phyloP scores from a whole-genome alignment of 92 coral and sea anemone species.

The Umimayanthus kanabou region DNA sequence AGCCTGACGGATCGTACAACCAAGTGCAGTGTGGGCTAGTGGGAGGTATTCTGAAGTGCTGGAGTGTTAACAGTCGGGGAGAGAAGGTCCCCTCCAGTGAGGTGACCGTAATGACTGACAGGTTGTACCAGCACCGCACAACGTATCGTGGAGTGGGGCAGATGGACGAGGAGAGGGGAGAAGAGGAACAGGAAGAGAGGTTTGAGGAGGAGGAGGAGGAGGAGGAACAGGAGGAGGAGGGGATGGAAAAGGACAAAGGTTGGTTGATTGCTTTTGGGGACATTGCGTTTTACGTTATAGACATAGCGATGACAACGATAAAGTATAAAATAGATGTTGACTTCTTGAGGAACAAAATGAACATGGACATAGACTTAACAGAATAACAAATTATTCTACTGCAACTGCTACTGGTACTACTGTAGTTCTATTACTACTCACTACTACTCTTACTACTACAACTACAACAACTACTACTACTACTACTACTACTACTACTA shows the following conservation, averaged over 20 bases:
- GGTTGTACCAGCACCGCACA: background rate
- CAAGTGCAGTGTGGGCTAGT: conserved; percentile 62
- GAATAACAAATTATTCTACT: too few species aligned
- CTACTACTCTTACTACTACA: too few species aligned
- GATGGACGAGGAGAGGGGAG: background rate
- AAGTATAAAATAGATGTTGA: background rate
- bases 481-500: background rate
- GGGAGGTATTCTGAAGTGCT: conserved; percentile 46
- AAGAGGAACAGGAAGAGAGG: conserved; percentile 21
- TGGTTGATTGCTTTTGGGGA: background rate
- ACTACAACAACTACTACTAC: too few species aligned
- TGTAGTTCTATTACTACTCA: too few species aligned
- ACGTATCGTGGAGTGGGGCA: background rate
- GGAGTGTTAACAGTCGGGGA: conserved; percentile 87
- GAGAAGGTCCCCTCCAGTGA: conserved; percentile 43
- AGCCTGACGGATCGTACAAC: conserved; percentile 69
- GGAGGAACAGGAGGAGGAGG: background rate
- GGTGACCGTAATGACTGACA: conserved; percentile 32
- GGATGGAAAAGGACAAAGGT: background rate
- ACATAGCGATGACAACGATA: background rate
- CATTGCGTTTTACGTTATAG: background rate
- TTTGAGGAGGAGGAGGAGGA: conserved; percentile 41
- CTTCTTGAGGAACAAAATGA: too few species aligned
- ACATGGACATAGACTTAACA: too few species aligned
- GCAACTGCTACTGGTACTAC: too few species aligned